Percentiles rank a stretch among this genome's conserved stretches.
Conservation (phyloP, 2,797 vertebrate species). For the Anas acuta region DNA sequence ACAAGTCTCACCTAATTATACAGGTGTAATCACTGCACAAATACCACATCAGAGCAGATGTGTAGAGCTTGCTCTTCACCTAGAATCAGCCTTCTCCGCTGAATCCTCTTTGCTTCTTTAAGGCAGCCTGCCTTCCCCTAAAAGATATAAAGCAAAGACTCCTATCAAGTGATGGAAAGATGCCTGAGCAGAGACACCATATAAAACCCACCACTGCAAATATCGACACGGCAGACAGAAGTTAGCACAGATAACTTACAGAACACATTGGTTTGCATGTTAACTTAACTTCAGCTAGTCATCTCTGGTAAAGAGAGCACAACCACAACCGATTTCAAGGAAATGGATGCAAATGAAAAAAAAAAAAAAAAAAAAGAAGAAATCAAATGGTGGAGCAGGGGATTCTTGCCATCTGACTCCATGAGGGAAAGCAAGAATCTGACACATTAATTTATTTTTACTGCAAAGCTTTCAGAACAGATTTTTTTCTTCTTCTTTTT, state of each 20-base stretch:
- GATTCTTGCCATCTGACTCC: background rate
- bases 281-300: background rate
- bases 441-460: background rate
- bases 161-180: background rate
- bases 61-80: background rate
- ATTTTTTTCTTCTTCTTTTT: background rate
- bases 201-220: background rate
- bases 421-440: background rate
- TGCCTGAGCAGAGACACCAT: background rate
- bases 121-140: background rate
- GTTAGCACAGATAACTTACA: background rate
- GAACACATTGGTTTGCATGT: accelerated
- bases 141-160: accelerated
- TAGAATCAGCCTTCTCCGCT: background rate
- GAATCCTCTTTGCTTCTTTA: background rate
- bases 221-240: background rate
- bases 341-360: background rate
- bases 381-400: background rate
- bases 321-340: background rate
- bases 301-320: background rate
- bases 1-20: background rate
- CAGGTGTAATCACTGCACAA: background rate
- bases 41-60: background rate
- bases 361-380: background rate
- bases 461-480: background rate